Base-by-base conservation (phyloP, 2,797 vertebrate species). In the Malurus splendens region DNA sequence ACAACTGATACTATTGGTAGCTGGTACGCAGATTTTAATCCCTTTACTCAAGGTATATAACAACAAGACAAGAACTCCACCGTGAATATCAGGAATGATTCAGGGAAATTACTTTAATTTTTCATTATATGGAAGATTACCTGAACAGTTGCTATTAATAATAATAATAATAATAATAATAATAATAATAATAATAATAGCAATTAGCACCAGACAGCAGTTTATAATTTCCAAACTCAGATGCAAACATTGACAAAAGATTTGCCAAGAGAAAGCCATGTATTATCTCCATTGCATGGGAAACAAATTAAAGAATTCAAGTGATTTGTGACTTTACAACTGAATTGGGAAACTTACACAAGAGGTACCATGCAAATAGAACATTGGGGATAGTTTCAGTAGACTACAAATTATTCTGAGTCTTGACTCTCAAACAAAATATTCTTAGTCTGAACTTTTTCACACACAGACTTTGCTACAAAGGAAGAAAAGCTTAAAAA, bases 401-500 rank as follows among this genome's bases (percentile, higher is more conserved):
- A 75, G 76, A 64, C 73, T 88, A 60, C 84, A 87, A 90, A 94
- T 85, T 82, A 94, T 62, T 77, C 73, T 22, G 78, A 67, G 57
- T 33, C 44, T 86, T 75, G 72, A 89, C 59, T 50, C 76, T 60
- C 51, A 23, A 77, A 67, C 17, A 71, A 74, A 87, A 85, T 36
- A 57, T 19, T 79, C 75, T 25, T 48, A 61, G 28, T 61, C 65
- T 82, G 68, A 71, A 55, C 44, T 65, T 56, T 82, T 68, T 75
- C 68, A 41, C 28, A 72, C 30, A 74, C 3, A 18, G 75, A 77
- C n/a, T 75, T 80, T 39, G 52, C 51, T 62, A n/a, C 7, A 68
- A 70, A 80, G 76, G 41, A 89, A 85, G 86, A 51, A 89, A 89
- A 82, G 25, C 82, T 80, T 80, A 82, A 91, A 83, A 93, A 90